Evolutionary conservation across 2,113 vertebrate genomes (phyloP), one percentile per base, ranked within the genome.

Genomic region (Hydrolagus affinis): DNA sequence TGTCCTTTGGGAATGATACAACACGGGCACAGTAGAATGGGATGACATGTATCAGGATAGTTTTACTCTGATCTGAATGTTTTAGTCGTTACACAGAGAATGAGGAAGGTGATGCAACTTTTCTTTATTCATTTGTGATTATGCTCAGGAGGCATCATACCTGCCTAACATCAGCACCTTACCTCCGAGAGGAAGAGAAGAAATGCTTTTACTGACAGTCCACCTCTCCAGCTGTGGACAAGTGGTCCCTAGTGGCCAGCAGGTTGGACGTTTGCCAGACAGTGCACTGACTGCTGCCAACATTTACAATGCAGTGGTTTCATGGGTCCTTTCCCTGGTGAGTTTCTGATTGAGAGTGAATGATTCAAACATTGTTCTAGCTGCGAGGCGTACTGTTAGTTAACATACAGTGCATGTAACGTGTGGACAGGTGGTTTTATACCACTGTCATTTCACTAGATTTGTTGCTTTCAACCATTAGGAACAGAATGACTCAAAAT

Each of bases 321-420:
- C 89, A 0, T 94, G 93, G 94, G 91, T 93, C 62, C 87, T 95
- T 44, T 93, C 92, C 72, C 87, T 95, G 92, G 93, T 95, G 62
- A 91, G 93, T 92, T n/a, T 0, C 0, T 62, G 23, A 44, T 71
- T 15, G 28, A 30, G 62, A 21, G 57, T 1, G 6, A 6, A 32
- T 9, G 17, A 60, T 44, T 80, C 59, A 28, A 14, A 8, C 64
- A 30, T 3, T 30, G 78, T 44, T 44, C 44, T 44, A 83, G 25
- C 14, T 30, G 25, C 8, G 23, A 30, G 9, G 28, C 14, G 30
- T 10, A 32, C 0, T 15, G n/a, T n/a, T n/a, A 15, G 28, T 44
- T 44, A 44, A 44, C 6, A 44, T 44, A 6, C 6, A 44, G 6
- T 44, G 44, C 44, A 6, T 44, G 44, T 44, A 44, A 44, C 6